Conservation (phyloP, 2,113 vertebrate species). For the Epinephelus moara region DNA sequence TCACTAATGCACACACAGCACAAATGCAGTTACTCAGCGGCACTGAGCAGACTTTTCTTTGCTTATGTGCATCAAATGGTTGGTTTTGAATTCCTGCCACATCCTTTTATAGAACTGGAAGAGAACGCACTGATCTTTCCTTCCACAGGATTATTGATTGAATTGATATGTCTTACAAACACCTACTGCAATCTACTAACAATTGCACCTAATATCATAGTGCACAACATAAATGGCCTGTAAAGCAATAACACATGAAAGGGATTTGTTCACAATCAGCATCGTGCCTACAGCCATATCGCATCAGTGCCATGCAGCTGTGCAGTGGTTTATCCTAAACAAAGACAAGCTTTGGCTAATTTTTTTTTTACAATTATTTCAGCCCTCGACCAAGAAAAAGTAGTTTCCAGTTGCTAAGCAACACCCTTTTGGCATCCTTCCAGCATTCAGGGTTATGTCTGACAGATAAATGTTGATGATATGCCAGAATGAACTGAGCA, state of each 20-base stretch:
- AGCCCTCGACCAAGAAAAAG: conserved; percentile 35
- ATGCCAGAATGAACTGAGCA: conserved; percentile 36
- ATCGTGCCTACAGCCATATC: neutral
- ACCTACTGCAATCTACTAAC: neutral
- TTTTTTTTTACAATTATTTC: conserved; percentile 37
- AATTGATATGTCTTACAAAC: neutral
- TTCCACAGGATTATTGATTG: neutral
- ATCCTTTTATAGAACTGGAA: neutral
- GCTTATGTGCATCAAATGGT: conserved; percentile 5
- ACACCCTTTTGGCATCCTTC: conserved; percentile 54
- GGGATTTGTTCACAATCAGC: neutral
- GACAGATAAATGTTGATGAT: conserved; percentile 41
- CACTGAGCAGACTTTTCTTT: neutral
- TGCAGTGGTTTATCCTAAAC: conserved; percentile 9
- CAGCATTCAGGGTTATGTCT: conserved; percentile 37
- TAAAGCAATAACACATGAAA: neutral
- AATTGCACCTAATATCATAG: neutral
- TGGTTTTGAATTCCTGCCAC: neutral
- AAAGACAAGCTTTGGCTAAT: conserved; percentile 29
- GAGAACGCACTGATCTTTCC: neutral
- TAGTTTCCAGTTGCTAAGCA: conserved; percentile 68
- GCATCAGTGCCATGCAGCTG: neutral
- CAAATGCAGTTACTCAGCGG: neutral
- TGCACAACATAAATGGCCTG: neutral
- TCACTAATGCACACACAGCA: neutral